Evolutionary conservation across 2,113 vertebrate species (phyloP).

Genomic region (Anhinga anhinga): DNA sequence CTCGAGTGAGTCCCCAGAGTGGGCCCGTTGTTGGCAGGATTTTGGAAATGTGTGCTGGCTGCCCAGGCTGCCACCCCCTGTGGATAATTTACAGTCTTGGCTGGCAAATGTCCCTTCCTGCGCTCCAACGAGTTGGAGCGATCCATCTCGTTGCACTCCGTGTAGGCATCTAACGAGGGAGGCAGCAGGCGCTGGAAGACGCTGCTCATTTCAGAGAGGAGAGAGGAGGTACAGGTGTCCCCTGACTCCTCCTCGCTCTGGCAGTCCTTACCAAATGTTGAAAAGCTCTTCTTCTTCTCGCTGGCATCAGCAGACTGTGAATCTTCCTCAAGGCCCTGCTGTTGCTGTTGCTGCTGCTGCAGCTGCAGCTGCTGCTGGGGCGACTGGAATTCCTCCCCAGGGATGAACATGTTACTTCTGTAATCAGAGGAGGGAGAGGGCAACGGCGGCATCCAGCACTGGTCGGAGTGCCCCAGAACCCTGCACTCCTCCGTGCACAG

Average conservation of each 20-base stretch:
- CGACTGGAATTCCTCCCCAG: slow-evolving; percentile 84
- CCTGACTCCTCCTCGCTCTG: slow-evolving; percentile 59
- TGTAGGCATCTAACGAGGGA: slow-evolving; percentile 84
- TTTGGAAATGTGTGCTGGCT: slow-evolving; percentile 95
- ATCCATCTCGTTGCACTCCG: slow-evolving; percentile 80
- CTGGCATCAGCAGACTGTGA: slow-evolving; percentile 66
- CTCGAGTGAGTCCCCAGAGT: slow-evolving; percentile 80
- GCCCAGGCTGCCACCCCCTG: slow-evolving; percentile 95
- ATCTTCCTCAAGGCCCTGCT: slow-evolving; percentile 81
- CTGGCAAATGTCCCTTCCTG: slow-evolving; percentile 83
- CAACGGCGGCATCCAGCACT: slow-evolving; percentile 97
- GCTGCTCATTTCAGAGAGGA: slow-evolving; percentile 95
- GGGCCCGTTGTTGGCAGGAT: slow-evolving; percentile 81
- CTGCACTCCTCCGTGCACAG: slow-evolving; percentile 95
- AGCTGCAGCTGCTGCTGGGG: slow-evolving; percentile 62
- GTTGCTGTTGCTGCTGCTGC: slow-evolving; percentile 1
- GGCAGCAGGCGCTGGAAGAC: slow-evolving; percentile 94
- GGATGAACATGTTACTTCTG: slow-evolving; percentile 95
- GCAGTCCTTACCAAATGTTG: slow-evolving; percentile 92
- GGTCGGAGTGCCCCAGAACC: slow-evolving; percentile 94
- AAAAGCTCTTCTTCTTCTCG: slow-evolving; percentile 93
- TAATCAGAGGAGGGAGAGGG: slow-evolving; percentile 89
- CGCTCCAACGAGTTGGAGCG: slow-evolving; percentile 84
- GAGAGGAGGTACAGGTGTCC: slow-evolving; percentile 81
- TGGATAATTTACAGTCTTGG: slow-evolving; percentile 86